Conservation (phyloP, 2,888 invertebrate species). For the Aphidius colemani region DNA sequence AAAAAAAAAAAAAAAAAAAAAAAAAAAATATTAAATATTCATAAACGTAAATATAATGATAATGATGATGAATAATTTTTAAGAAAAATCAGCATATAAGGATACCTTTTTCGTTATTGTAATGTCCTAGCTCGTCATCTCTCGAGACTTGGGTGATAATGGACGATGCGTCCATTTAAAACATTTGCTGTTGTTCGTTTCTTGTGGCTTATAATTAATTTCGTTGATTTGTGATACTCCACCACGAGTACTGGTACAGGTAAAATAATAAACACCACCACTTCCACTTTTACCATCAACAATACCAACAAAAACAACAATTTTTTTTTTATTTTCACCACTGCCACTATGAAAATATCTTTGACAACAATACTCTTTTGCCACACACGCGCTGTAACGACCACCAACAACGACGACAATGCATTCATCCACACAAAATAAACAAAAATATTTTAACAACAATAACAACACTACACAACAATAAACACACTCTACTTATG, state of each 20-base stretch:
- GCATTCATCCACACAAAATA: not conserved
- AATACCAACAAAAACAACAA: no score
- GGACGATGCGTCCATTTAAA: constrained; percentile 97
- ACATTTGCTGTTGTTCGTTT: constrained; percentile 65
- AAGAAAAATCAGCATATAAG: not conserved
- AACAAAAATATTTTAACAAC: not conserved
- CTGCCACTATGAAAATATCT: no score
- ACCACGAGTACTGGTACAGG: constrained; percentile 32
- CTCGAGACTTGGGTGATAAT: constrained; percentile 98
- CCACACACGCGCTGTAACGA: no score
- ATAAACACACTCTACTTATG: no score
- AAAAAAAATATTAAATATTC: not conserved
- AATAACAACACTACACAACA: constrained; percentile 3
- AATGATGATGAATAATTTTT: constrained; percentile 52
- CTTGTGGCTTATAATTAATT: constrained; percentile 48
- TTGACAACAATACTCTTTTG: no score
- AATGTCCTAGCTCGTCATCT: constrained; percentile 86
- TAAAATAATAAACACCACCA: constrained; percentile 31
- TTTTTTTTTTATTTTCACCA: no score
- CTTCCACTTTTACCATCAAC: constrained; percentile 4
- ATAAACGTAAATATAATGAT: not conserved
- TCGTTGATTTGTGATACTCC: constrained; percentile 44
- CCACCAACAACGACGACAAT: no score
- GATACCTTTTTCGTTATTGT: constrained; percentile 91
- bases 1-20: no score